phyloP scores from a whole-genome alignment of 1,140 invertebrate species.

The Drosophila rhopaloa region DNA sequence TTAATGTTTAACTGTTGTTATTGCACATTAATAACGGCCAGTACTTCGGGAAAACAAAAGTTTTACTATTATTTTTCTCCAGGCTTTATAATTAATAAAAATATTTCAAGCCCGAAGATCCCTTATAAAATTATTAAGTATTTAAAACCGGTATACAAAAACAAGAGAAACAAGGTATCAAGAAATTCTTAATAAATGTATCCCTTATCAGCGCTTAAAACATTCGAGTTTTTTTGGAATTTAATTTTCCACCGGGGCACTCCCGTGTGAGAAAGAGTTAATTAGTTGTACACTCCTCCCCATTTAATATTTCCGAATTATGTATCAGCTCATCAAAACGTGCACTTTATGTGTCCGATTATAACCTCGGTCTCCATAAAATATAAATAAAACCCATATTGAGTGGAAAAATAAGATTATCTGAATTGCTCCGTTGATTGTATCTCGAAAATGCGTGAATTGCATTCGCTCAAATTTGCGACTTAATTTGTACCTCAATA shows the following conservation, averaged over 20 bases:
- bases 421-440: slow-evolving; percentile 36
- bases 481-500: slow-evolving; percentile 51
- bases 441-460: slow-evolving; percentile 34
- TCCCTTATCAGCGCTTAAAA: slow-evolving; percentile 5
- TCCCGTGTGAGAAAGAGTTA: slow-evolving; percentile 14
- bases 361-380: slow-evolving; percentile 31
- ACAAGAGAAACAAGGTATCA: neutral
- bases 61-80: no score
- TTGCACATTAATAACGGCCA: no score
- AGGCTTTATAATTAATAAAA: no score
- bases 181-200: neutral
- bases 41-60: no score
- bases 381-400: slow-evolving; percentile 38
- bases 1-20: no score
- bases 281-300: slow-evolving; percentile 24
- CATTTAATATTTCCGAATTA: slow-evolving; percentile 11
- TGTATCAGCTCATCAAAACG: slow-evolving; percentile 46
- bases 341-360: slow-evolving; percentile 45
- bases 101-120: no score
- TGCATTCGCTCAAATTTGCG: slow-evolving; percentile 37
- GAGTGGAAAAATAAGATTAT: slow-evolving; percentile 33
- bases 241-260: slow-evolving; percentile 6
- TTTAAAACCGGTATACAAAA: neutral
- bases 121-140: no score
- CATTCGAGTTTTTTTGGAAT: neutral